Conservation (phyloP, 2,113 vertebrate genomes). For the Corythaixoides concolor region DNA sequence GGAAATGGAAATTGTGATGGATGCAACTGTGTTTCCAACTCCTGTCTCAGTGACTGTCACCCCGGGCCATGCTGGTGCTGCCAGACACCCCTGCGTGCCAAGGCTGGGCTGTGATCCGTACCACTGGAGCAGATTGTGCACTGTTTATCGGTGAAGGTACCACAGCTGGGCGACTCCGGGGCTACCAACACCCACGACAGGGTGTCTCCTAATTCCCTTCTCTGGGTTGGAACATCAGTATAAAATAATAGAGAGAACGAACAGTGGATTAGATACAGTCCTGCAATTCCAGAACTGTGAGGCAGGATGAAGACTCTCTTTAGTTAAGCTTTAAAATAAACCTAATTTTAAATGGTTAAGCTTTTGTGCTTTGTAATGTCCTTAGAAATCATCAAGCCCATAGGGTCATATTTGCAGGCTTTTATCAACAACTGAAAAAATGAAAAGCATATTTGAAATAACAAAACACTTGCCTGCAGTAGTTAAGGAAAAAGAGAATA, state of each 20-base stretch:
- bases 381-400: neutral
- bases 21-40: rapidly evolving
- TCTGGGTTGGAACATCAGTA: neutral
- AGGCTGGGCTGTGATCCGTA: neutral
- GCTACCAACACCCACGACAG: neutral
- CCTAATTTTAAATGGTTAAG: neutral
- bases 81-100: rapidly evolving
- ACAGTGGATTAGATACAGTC: neutral
- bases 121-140: rapidly evolving
- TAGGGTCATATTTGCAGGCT: neutral
- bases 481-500: neutral
- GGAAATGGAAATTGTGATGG: neutral
- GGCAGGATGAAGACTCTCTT: neutral
- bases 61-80: neutral
- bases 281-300: neutral
- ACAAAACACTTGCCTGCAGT: neutral
- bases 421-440: neutral
- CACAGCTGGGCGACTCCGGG: neutral
- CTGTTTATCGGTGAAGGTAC: neutral
- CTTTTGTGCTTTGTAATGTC: neutral
- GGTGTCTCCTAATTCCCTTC: neutral
- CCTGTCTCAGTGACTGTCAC: rapidly evolving
- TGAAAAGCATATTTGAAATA: neutral
- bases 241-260: neutral
- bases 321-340: neutral